phyloP scores from a whole-genome alignment of 2,113 vertebrate species.

The Cynopterus brachyotis region DNA sequence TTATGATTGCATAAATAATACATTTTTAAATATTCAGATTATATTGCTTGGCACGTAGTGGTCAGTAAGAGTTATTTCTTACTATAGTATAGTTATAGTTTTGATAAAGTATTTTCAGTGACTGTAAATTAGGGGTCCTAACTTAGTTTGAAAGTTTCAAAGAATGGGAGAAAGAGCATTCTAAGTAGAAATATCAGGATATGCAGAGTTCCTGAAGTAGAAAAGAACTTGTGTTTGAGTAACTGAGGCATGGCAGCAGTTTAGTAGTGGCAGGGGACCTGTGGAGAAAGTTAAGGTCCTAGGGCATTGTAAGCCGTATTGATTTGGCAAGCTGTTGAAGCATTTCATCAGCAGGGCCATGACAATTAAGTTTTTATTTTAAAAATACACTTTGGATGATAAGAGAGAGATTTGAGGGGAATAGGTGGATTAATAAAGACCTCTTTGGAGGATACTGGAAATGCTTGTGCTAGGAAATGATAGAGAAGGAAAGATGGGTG shows the following conservation, averaged over 20 bases:
- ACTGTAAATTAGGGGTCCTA: not conserved
- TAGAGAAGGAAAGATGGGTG: not conserved
- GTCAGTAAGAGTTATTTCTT: not conserved
- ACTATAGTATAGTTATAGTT: not conserved
- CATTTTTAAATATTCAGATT: constrained; percentile 22
- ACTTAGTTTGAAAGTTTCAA: constrained; percentile 27
- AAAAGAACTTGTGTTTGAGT: not conserved
- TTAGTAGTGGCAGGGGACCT: not conserved
- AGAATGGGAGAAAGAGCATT: not conserved
- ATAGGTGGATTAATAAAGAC: not conserved
- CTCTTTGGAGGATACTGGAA: not conserved
- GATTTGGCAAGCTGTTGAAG: not conserved
- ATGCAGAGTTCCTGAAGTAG: not conserved
- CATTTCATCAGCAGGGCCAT: not conserved
- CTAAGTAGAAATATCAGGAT: not conserved
- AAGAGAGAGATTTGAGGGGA: not conserved
- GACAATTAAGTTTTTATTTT: constrained; percentile 10
- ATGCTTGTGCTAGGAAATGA: not conserved
- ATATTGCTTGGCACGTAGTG: not conserved
- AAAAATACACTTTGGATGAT: not conserved
- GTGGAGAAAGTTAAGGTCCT: not conserved
- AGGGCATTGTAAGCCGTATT: not conserved
- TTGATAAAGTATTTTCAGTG: constrained; percentile 24
- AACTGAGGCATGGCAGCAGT: not conserved
- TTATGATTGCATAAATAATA: not conserved